Evolutionary conservation across 2,797 vertebrate genomes (phyloP), one percentile per base, ranked within the genome.

Genomic region (Myripristis jacobus): DNA sequence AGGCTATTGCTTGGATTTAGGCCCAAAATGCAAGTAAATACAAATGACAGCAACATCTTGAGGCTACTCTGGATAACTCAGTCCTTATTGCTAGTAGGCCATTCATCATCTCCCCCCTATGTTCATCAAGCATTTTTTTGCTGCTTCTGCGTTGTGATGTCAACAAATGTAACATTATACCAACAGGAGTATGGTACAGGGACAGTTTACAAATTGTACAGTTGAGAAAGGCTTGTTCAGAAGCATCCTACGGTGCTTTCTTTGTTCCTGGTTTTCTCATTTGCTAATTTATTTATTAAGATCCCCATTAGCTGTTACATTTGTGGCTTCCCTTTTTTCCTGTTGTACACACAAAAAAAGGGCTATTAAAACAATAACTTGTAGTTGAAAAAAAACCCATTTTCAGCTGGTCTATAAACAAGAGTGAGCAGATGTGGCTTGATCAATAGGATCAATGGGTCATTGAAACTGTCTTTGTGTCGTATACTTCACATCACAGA

Each of bases 391-490:
- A 29, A 29, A 29, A 29, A 29, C 3, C 6, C 3, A 29, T 75
- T 78, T 80, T 58, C 73, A 54, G 72, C 66, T 51, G 65, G 61
- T 59, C 27, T 31, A 13, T 41, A 51, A 43, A 43, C 53, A 18
- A 63, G 66, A 54, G 53, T 13, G 63, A 79, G 70, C 82, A 75
- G 70, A 29, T 79, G 83, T 60, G 79, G 52, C 62, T 41, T 2
- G 62, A 85, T 86, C 87, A 81, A 85, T 89, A 67, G 46, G 44
- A 66, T n/a, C n/a, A n/a, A 29, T 29, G 6, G 55, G 54, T 75
- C 59, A 72, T 54, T 66, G 34, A 48, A 66, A 36, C 44, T 63
- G 36, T 46, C 64, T 38, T 80, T 55, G 48, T 64, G 19, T 61
- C 29, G 71, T 51, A 72, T 48, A 31, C 29, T 68, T 52, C 7